Evolutionary conservation across 2,888 invertebrate species (phyloP).

Genomic region (Lamellibrachia columna): DNA sequence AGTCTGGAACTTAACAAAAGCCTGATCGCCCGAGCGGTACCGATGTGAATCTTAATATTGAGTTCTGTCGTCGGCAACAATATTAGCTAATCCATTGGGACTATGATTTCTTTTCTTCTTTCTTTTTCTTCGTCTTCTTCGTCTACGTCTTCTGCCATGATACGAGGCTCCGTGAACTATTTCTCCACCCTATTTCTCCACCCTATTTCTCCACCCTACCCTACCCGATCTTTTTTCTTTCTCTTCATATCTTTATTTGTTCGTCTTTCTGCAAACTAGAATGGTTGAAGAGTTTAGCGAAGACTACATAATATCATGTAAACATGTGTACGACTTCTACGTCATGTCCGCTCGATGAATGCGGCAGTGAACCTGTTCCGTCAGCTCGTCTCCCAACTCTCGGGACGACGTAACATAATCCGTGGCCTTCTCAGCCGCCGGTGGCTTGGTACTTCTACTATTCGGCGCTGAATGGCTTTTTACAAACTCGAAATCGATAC

Average conservation of each 20-base stretch:
- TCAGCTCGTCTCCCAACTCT: neutral
- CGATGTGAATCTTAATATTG: no score
- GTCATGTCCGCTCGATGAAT: neutral
- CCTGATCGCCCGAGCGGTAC: no score
- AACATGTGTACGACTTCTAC: neutral
- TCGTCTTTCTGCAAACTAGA: neutral
- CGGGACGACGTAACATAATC: neutral
- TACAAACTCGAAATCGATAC: neutral
- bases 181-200: no score
- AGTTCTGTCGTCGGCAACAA: no score
- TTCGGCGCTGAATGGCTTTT: slow-evolving; percentile 6
- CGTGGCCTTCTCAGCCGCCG: neutral
- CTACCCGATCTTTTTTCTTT: neutral
- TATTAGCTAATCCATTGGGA: neutral
- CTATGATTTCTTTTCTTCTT: neutral
- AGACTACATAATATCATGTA: neutral
- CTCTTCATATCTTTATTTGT: neutral
- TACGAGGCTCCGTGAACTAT: no score
- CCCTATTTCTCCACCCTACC: no score
- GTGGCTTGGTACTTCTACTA: neutral
- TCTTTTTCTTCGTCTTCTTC: neutral
- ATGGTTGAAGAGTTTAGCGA: neutral
- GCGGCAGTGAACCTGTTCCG: neutral
- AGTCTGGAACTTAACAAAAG: no score
- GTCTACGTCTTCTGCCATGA: neutral